Base-by-base conservation (phyloP, 2,888 invertebrate genomes). In the Brachyptera putata region DNA sequence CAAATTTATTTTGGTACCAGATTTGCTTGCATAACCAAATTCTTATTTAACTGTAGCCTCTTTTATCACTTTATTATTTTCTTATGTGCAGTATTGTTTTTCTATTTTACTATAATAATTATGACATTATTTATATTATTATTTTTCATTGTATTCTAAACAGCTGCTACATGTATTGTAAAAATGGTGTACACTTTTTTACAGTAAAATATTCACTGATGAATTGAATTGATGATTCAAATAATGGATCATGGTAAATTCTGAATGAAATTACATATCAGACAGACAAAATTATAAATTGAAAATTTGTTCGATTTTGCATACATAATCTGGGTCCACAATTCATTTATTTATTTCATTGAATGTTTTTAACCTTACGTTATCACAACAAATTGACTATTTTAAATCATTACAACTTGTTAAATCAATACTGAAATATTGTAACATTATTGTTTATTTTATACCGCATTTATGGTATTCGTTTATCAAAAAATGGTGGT, bases 201-300 rank as follows among this genome's bases (percentile, higher is more conserved):
- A n/a, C n/a, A n/a, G n/a, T n/a, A n/a, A n/a, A n/a, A n/a, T n/a
- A n/a, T n/a, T n/a, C n/a, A n/a, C n/a, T n/a, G n/a, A n/a, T n/a
- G n/a, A n/a, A n/a, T n/a, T n/a, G n/a, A n/a, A n/a, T n/a, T n/a
- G n/a, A n/a, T n/a, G n/a, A n/a, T n/a, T n/a, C n/a, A n/a, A n/a
- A n/a, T n/a, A n/a, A n/a, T n/a, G n/a, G n/a, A n/a, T n/a, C n/a
- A n/a, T n/a, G n/a, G n/a, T n/a, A n/a, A n/a, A n/a, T n/a, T n/a
- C n/a, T 30, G 30, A 5, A 30, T 30, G 30, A 7, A 46, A 46
- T 53, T 49, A 61, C 60, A 61, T 61, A 61, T 61, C 60, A 61
- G 60, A 37, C 41, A 49, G 25, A 21, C 36, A 34, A 61, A 57
- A 50, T 53, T 53, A 21, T 11, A 21, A 36, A 53, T 36, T 16